phyloP scores from a whole-genome alignment of 2,888 invertebrate species.

The Charanyca ferruginea region DNA sequence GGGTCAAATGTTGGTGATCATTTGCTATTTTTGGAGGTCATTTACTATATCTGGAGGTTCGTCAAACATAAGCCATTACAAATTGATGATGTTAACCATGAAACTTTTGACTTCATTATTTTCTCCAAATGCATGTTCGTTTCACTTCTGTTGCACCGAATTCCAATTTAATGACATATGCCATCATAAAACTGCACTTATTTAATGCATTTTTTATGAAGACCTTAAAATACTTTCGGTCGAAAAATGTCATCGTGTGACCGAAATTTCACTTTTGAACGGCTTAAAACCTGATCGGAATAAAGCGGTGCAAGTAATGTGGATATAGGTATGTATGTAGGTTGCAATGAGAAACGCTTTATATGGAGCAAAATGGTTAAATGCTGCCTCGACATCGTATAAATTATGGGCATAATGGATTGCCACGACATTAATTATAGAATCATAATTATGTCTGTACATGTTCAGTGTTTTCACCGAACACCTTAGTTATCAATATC shows the following conservation, averaged over 20 bases:
- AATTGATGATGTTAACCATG: background rate
- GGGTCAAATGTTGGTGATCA: too few species aligned
- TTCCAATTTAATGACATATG: background rate
- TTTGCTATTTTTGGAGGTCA: too few species aligned
- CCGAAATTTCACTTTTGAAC: constrained; percentile 43
- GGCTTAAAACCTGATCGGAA: constrained; percentile 16
- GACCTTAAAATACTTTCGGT: background rate
- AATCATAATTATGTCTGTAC: too few species aligned
- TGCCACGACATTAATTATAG: too few species aligned
- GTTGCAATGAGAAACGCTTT: background rate
- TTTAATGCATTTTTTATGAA: constrained; percentile 11
- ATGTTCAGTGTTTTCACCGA: too few species aligned
- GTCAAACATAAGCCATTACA: too few species aligned
- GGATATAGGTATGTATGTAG: background rate
- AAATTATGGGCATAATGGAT: too few species aligned
- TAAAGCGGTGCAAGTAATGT: constrained; percentile 5
- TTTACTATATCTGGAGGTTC: too few species aligned
- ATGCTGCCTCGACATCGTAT: background rate
- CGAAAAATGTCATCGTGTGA: constrained; percentile 8
- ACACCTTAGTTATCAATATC: too few species aligned
- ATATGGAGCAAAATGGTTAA: background rate
- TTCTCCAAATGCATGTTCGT: background rate
- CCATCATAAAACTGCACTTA: background rate
- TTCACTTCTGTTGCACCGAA: background rate
- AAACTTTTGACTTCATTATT: background rate